Conservation (phyloP, 2,888 invertebrate species). For the Cremastinae sp. region DNA sequence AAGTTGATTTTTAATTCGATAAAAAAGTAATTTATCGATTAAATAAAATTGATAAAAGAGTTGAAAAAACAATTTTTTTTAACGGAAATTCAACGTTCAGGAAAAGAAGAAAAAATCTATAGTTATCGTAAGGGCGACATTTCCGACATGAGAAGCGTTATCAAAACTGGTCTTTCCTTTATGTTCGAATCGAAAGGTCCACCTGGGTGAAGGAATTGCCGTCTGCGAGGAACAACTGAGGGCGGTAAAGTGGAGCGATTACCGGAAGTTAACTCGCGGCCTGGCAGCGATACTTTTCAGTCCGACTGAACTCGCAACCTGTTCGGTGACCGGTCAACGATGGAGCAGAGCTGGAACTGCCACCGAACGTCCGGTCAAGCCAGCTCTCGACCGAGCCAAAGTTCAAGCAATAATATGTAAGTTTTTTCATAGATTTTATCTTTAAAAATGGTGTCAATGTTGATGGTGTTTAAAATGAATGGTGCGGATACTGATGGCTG, state of each 20-base stretch:
- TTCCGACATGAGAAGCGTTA: no score
- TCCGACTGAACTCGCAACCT: slow-evolving; percentile 87
- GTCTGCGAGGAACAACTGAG: slow-evolving; percentile 87
- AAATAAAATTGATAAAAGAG: no score
- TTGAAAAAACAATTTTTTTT: no score
- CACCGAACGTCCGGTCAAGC: slow-evolving; percentile 87
- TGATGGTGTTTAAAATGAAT: no score
- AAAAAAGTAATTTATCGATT: no score
- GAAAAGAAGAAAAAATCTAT: no score
- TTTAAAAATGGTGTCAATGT: no score
- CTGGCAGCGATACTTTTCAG: slow-evolving; percentile 88
- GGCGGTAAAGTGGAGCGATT: slow-evolving; percentile 88
- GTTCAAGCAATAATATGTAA: slow-evolving; percentile 88
- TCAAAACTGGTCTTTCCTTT: slow-evolving; percentile 12
- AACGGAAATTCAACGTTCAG: no score
- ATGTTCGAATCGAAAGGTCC: slow-evolving; percentile 81
- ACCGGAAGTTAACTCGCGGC: slow-evolving; percentile 87
- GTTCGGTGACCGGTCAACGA: slow-evolving; percentile 88
- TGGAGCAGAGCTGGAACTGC: slow-evolving; percentile 88
- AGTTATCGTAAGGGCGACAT: no score
- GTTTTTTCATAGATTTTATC: no score
- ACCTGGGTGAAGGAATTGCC: slow-evolving; percentile 87
- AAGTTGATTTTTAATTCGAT: no score
- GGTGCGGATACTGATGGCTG: no score
- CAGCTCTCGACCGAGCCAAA: slow-evolving; percentile 86